Evolutionary conservation across 2,797 vertebrate species (phyloP), one percentile per base, ranked within the genome.

Genomic region (Etheostoma nigrum): DNA sequence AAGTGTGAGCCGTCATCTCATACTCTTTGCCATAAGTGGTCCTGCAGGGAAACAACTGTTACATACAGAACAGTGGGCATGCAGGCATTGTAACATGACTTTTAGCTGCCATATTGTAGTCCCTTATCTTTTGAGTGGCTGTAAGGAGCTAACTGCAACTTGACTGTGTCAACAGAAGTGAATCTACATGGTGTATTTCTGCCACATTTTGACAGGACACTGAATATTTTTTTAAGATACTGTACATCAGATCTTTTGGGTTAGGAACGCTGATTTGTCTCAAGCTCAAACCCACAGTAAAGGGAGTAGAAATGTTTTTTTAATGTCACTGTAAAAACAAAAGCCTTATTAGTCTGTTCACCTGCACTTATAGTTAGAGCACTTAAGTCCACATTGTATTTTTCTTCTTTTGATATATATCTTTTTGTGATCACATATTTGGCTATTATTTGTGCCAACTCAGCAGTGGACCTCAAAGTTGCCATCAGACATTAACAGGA

Each of bases 1-100:
- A 95, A 3, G 97, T 99, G 74, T 97, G 96, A 72, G 96, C 96
- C 0, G 92, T 89, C 5, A 99, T 92, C 88, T 99, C 97, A 15
- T 89, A 95, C 85, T 98, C 97, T 76, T 91, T 96, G 72, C 97
- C 97, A 72, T 96, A 97, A 5, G 78, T 84, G 66, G 96, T 96
- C 91, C 98, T 99, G 91, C 25, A 85, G 67, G 67, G 62, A 85
- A 18, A 88, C 47, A 79, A 73, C 3, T 70, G 53, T 81, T 54
- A 87, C 16, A 3, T 18, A 23, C 19, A 71, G 4, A 65, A 49
- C 45, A 82, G 52, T 6, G 6, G 19, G 9, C 23, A 40, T 45
- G 47, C 27, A 69, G 21, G 15, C 8, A 18, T 8, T 30, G 16
- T 49, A 72, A 71, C 13, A 48, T 59, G 48, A 63, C 59, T 44